Percentiles rank a stretch among this genome's conserved stretches.
Evolutionary conservation across 2,113 vertebrate genomes (phyloP).

Genomic region (Nothobranchius kuhntae): DNA sequence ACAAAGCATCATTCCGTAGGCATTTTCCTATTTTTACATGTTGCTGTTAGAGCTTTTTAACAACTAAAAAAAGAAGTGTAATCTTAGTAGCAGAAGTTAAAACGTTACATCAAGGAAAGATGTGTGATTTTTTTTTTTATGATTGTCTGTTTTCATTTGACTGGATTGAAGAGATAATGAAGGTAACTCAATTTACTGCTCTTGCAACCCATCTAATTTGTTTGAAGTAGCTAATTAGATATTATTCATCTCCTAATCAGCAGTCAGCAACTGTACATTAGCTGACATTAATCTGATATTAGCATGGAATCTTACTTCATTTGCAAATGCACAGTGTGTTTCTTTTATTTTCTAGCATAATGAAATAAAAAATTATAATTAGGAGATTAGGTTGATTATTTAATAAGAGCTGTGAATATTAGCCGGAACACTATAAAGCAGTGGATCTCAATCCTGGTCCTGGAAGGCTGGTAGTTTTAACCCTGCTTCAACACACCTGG

Average conservation of each 20-base stretch:
- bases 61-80: conserved; percentile 33
- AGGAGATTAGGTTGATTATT: conserved; percentile 27
- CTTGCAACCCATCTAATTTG: conserved; percentile 33
- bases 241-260: conserved; percentile 53
- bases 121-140: too few relatives aligned
- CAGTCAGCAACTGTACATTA: conserved; percentile 13
- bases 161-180: background rate
- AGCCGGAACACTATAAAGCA: too few relatives aligned
- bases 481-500: too few relatives aligned
- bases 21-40: conserved; percentile 58
- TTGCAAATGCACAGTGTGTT: conserved; percentile 30
- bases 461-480: too few relatives aligned
- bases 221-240: conserved; percentile 55
- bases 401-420: conserved; percentile 2
- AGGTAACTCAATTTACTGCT: conserved; percentile 36
- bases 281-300: conserved; percentile 25
- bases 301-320: conserved; percentile 33
- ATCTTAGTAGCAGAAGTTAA: background rate
- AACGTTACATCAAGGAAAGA: background rate
- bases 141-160: too few relatives aligned
- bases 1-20: conserved; percentile 40
- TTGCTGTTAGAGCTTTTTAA: conserved; percentile 50
- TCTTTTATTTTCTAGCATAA: conserved; percentile 20
- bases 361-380: conserved; percentile 42
- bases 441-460: too few relatives aligned